Evolutionary conservation across 2,797 vertebrate species (phyloP).

Genomic region (Gambelia wislizenii): DNA sequence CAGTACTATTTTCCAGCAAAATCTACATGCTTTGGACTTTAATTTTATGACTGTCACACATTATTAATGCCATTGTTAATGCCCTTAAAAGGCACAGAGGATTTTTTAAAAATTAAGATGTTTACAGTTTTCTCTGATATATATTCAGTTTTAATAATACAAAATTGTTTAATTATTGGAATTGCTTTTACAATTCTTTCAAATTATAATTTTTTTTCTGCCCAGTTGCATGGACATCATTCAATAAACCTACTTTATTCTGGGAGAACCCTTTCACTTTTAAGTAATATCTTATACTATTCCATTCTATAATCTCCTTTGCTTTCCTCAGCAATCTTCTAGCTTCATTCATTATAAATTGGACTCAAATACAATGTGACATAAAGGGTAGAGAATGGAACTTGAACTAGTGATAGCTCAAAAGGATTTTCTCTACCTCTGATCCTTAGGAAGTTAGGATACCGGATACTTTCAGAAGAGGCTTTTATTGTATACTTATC

Average conservation of each 20-base stretch:
- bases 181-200: background rate
- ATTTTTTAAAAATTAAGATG: background rate
- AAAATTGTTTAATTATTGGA: background rate
- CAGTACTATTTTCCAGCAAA: background rate
- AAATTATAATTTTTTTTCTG: background rate
- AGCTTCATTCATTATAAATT: background rate
- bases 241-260: background rate
- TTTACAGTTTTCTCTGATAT: too few species aligned
- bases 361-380: background rate
- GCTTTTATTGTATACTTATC: too few species aligned
- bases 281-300: background rate
- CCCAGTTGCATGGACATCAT: background rate
- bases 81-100: background rate
- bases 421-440: background rate
- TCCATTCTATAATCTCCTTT: background rate
- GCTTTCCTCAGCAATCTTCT: background rate
- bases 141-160: background rate
- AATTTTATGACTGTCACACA: background rate
- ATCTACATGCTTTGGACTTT: background rate
- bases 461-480: too few species aligned
- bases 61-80: background rate
- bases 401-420: background rate
- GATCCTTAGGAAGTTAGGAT: background rate
- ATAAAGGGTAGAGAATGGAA: background rate
- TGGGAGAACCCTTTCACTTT: background rate